A percentile compares a stretch with the other conserved stretches of the same genome.
Evolutionary conservation across 2,888 invertebrate genomes (phyloP).

Genomic region (Tipula lateralis): DNA sequence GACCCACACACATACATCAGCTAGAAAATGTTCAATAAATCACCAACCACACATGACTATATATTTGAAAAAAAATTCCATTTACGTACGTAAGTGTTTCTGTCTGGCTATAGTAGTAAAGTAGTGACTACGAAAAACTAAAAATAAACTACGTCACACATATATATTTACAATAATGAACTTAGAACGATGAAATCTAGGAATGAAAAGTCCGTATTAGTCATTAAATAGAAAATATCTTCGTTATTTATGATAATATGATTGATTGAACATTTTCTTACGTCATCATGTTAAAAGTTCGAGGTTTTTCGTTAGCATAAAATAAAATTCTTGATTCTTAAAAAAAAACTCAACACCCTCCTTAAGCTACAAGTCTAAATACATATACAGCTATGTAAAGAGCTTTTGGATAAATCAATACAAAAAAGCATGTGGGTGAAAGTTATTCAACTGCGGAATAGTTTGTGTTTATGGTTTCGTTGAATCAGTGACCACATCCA

Average conservation of each 20-base stretch:
- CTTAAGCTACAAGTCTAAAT: too few relatives aligned
- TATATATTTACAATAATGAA: not conserved
- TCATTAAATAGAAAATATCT: not conserved
- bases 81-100: too few relatives aligned
- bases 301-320: not conserved
- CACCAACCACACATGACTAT: too few relatives aligned
- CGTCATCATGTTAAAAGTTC: not conserved
- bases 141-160: not conserved
- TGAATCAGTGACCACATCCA: too few relatives aligned
- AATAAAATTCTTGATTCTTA: not conserved
- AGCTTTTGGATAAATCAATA: not conserved
- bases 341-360: not conserved
- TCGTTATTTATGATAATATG: not conserved
- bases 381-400: not conserved
- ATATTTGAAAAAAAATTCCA: not conserved
- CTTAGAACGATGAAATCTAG: not conserved
- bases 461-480: not conserved
- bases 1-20: too few relatives aligned
- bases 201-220: not conserved
- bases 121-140: not conserved
- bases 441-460: not conserved
- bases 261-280: not conserved
- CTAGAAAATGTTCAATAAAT: too few relatives aligned
- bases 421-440: not conserved
- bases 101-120: not conserved